Percentiles rank a stretch among this genome's conserved stretches.
Conservation (phyloP, 2,888 invertebrate genomes). For the Balanococcus diminutus region DNA sequence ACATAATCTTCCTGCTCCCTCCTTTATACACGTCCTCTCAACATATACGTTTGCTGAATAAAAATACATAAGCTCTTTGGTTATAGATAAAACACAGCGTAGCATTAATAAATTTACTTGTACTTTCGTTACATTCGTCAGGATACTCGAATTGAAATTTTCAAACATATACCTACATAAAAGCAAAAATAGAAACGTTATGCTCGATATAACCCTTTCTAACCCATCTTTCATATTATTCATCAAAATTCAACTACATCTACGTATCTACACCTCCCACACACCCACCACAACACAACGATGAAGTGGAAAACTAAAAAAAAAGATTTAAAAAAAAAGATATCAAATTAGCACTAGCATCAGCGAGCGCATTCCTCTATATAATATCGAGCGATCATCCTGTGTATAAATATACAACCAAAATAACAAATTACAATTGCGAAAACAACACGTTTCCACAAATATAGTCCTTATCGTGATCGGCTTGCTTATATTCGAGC, state of each 20-base stretch:
- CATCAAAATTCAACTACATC: not conserved
- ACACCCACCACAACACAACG: not conserved
- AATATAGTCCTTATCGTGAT: not conserved
- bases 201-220: not conserved
- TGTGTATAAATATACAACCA: not conserved
- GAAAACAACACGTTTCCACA: slow-evolving; percentile 9
- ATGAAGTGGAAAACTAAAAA: not conserved
- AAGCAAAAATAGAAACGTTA: not conserved
- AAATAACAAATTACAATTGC: slow-evolving; percentile 5
- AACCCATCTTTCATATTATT: not conserved
- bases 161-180: not conserved
- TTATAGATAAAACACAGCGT: not conserved
- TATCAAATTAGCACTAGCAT: not conserved
- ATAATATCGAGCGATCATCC: not conserved
- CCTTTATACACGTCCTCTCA: not conserved
- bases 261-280: not conserved
- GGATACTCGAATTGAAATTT: not conserved
- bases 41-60: not conserved
- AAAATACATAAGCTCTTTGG: not conserved
- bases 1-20: not conserved
- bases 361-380: not conserved
- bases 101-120: not conserved
- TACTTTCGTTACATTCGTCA: not conserved
- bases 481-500: not conserved
- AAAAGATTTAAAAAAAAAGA: not conserved